phyloP scores from a whole-genome alignment of 2,888 invertebrate species.

The Ophion ellenae region DNA sequence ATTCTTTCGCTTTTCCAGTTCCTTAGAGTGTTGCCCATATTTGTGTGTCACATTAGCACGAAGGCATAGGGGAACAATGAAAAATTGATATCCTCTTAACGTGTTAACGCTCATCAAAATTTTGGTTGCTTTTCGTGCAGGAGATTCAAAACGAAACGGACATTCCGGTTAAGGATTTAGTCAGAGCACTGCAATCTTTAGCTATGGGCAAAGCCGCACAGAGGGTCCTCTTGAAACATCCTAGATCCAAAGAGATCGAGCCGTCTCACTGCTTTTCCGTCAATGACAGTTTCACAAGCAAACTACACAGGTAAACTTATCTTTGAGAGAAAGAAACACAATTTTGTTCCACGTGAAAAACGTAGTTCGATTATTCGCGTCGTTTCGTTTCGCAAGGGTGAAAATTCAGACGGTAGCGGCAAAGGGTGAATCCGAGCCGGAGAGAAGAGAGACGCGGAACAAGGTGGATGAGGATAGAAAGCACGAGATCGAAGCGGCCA shows the following conservation, averaged over 20 bases:
- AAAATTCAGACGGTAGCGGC: slow-evolving; percentile 97
- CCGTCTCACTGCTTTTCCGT: slow-evolving; percentile 96
- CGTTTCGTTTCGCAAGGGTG: slow-evolving; percentile 86
- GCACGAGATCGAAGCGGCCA: slow-evolving; percentile 99
- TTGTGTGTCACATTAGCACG: neutral
- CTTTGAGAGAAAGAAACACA: neutral
- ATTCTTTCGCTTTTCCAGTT: neutral
- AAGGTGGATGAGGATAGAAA: slow-evolving; percentile 99
- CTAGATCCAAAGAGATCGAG: slow-evolving; percentile 98
- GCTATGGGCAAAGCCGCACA: slow-evolving; percentile 99
- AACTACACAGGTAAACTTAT: slow-evolving; percentile 91
- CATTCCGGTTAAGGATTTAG: slow-evolving; percentile 98
- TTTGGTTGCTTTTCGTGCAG: slow-evolving; percentile 81
- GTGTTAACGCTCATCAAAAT: neutral
- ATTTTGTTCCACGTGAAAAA: neutral
- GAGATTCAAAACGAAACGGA: slow-evolving; percentile 98
- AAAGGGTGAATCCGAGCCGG: slow-evolving; percentile 99
- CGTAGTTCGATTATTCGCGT: neutral
- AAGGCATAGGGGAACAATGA: neutral
- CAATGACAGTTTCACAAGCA: slow-evolving; percentile 99
- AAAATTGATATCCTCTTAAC: neutral
- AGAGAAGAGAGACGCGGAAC: slow-evolving; percentile 97
- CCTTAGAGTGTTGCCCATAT: neutral
- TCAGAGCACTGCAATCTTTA: slow-evolving; percentile 97
- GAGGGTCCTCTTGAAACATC: slow-evolving; percentile 96